Conservation (phyloP, 2,113 vertebrate species). For the Pampusana beccarii region DNA sequence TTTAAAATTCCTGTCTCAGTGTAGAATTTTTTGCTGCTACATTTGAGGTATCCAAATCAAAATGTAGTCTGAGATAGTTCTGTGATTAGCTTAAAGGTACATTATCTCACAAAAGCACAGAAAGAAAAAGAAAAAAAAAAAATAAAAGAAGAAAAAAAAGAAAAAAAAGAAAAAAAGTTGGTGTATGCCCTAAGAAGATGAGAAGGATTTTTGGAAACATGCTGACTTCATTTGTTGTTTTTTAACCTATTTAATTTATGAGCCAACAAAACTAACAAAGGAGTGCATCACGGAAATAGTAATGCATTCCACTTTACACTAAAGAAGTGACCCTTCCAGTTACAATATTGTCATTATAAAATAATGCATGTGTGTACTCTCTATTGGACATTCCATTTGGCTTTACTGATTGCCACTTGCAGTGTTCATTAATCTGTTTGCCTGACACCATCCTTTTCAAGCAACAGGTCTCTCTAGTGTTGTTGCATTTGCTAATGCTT, state of each 20-base stretch:
- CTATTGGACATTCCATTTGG: background rate
- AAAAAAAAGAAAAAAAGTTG: background rate
- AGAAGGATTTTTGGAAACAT: background rate
- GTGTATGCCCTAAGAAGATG: background rate
- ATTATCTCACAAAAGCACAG: background rate
- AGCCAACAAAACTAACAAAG: background rate
- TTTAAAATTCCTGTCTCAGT: background rate
- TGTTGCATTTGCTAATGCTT: background rate
- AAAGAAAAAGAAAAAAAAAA: background rate
- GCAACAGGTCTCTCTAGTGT: background rate
- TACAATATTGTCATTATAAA: background rate
- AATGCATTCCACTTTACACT: background rate
- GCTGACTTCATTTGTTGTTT: accelerated
- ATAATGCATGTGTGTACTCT: background rate
- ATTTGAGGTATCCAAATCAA: background rate
- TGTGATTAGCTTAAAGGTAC: background rate
- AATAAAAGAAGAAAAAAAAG: background rate
- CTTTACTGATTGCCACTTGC: background rate
- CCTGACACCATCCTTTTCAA: background rate
- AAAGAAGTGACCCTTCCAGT: background rate
- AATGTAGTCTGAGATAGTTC: background rate
- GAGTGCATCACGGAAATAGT: background rate
- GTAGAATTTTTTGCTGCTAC: background rate
- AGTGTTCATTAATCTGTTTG: background rate
- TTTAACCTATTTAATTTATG: background rate